These are phyloP conservation scores for Cricetomys ansorgei DNA, from an alignment of 2,113 vertebrate species.

Conservation along the genomic window DNA sequence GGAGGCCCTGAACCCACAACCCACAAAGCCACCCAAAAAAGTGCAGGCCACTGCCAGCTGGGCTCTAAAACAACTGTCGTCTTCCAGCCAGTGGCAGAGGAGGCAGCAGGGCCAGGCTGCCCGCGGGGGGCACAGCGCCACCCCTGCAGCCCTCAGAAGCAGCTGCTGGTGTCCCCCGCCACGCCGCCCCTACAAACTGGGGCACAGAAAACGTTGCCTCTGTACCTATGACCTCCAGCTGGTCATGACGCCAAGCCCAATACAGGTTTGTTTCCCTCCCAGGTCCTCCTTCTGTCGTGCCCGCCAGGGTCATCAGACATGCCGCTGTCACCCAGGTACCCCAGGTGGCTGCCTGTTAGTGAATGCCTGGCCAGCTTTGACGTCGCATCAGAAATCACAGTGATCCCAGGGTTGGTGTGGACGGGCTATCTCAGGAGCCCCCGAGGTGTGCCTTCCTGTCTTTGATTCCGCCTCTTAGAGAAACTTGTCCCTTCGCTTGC, in stretches of 20 bases:
- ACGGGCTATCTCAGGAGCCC: not conserved
- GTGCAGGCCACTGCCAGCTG: not conserved
- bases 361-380: not conserved
- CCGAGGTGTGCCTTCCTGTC: not conserved
- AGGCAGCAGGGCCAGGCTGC: not conserved
- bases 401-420: not conserved
- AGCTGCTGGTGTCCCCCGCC: not conserved
- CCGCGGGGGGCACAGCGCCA: not conserved
- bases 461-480: not conserved
- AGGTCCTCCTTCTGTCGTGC: not conserved
- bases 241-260: fast-evolving
- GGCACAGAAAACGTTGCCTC: not conserved
- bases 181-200: fast-evolving
- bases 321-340: slow-evolving; percentile 5
- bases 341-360: not conserved
- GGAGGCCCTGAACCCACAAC: no score
- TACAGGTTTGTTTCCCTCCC: slow-evolving; percentile 9
- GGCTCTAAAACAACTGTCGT: not conserved
- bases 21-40: not conserved
- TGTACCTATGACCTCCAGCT: not conserved
- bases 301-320: fast-evolving
- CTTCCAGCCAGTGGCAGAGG: not conserved
- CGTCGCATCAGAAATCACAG: no score
- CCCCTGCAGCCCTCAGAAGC: not conserved
- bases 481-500: not conserved